Base-by-base conservation (phyloP, 2,113 vertebrate species). In the Uropsilus gracilis region DNA sequence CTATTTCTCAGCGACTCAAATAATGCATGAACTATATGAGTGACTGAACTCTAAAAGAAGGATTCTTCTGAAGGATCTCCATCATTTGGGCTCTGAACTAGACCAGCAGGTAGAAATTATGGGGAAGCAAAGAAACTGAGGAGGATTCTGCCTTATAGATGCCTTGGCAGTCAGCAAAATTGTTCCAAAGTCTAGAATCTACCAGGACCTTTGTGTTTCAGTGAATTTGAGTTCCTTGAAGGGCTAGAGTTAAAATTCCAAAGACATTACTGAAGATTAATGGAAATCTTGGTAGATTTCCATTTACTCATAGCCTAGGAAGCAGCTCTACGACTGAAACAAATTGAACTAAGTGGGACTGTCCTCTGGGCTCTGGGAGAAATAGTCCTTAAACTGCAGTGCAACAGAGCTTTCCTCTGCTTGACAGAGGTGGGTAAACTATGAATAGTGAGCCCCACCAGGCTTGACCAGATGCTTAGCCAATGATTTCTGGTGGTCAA, bases 1-100 rank as follows among this genome's bases (percentile, higher is more conserved):
- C 84, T 94, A 92, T 63, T 94, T 95, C 86, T 90, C 68, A 94
- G 89, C 63, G 69, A 50, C 77, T 88, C 61, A 76, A 81, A n/a
- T 42, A 71, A 82, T 32, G 46, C 72, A 46, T 53, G 69, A 55
- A 50, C 48, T 53, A 55, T 61, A 37, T 66, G 46, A 53, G 34
- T 76, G 34, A 57, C 73, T 55, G 80, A 22, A 59, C 68, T 16
- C 26, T 34, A 69, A 18, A 50, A 68, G 34, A 91, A 89, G 55
- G n/a, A 61, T 24, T 78, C 84, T 80, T 8, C 59, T 10, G 37
- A 73, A 53, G 53, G 93, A 83, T 13, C 17, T 68, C 30, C 73
- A 46, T 75, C 80, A 53, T 73, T n/a, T 85, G 63, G 63, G n/a
- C 69, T 95, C 82, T 89, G 77, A 95, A 63, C 16, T 39, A 90